These are phyloP conservation scores for Galaxias olidus DNA, from an alignment of 2,797 vertebrate genomes.

Conservation along the genomic window DNA sequence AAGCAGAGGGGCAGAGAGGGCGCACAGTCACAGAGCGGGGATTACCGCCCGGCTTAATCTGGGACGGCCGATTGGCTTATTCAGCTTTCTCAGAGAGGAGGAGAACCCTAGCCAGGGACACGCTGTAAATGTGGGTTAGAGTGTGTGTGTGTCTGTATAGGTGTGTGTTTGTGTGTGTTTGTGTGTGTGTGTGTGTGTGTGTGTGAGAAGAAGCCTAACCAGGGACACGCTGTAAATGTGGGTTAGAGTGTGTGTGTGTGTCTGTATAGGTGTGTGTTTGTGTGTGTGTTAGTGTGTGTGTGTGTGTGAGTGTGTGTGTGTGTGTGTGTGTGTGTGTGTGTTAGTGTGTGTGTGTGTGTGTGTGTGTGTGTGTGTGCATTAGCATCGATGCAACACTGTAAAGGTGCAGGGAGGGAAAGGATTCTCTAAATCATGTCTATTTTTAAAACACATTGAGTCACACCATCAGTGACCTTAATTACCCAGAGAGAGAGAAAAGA, in stretches of 20 bases:
- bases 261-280: no score
- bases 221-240: no score
- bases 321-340: neutral
- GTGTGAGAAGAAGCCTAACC: no score
- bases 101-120: neutral
- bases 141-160: conserved; percentile 29
- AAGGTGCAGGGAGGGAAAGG: no score
- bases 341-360: neutral
- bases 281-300: neutral
- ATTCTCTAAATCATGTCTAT: no score
- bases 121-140: no score
- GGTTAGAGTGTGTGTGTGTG: no score
- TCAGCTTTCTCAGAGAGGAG: conserved; percentile 54
- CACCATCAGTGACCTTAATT: no score
- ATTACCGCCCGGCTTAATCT: conserved; percentile 67
- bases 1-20: conserved; percentile 42
- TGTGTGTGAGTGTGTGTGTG: conserved; percentile 1
- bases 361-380: conserved; percentile 9
- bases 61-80: conserved; percentile 72
- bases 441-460: no score
- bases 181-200: neutral
- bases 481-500: neutral
- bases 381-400: no score
- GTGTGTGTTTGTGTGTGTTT: conserved; percentile 6
- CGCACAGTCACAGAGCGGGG: conserved; percentile 61